A percentile compares a stretch with the other conserved stretches of the same genome.
Conservation (phyloP, 2,113 vertebrate species). For the Numenius arquata region DNA sequence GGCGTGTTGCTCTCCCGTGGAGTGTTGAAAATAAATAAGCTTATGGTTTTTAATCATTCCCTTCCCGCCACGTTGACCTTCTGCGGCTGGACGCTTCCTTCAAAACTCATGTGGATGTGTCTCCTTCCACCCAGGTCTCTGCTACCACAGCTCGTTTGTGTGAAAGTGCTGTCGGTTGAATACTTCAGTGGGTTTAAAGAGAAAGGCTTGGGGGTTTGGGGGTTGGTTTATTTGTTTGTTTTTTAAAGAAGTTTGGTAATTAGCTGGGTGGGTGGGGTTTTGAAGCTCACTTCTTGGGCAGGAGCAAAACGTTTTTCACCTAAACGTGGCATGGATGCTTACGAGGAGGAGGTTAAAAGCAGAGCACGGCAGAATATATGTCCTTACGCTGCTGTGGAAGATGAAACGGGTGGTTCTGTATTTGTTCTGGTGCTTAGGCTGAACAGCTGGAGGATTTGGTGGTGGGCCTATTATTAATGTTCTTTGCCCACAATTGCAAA, state of each 20-base stretch:
- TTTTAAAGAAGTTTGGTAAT: not conserved
- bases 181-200: not conserved
- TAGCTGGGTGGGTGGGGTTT: not conserved
- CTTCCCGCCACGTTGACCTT: not conserved
- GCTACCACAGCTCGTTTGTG: fast-evolving
- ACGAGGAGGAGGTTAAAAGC: not conserved
- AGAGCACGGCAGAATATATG: not conserved
- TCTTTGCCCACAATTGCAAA: not conserved
- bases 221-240: no score
- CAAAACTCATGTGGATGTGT: not conserved
- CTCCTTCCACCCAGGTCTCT: not conserved
- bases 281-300: not conserved
- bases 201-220: not conserved
- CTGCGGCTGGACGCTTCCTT: not conserved
- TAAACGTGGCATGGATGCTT: not conserved
- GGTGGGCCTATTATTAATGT: not conserved
- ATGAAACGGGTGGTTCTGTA: not conserved
- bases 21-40: constrained; percentile 2
- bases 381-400: not conserved
- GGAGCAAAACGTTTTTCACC: not conserved
- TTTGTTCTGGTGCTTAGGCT: not conserved
- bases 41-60: not conserved
- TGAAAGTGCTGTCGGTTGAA: not conserved
- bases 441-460: not conserved
- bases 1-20: not conserved